Evolutionary conservation across 2,113 vertebrate genomes (phyloP).

Genomic region (Accipiter virgatus): DNA sequence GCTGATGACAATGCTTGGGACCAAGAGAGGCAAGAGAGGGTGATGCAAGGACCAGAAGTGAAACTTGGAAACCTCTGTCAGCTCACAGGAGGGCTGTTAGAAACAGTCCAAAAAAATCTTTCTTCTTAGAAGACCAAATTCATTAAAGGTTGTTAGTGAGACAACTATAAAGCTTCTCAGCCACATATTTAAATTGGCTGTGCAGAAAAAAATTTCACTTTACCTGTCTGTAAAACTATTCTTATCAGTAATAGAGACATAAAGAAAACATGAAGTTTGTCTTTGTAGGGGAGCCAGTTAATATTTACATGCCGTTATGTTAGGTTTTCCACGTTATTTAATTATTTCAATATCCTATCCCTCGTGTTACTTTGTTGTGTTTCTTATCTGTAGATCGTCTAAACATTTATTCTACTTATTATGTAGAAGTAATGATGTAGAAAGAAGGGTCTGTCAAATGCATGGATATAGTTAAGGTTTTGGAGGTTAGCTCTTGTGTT

Average conservation of each 20-base stretch:
- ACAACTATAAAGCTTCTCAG: not conserved
- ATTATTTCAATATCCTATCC: not conserved
- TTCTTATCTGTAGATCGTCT: not conserved
- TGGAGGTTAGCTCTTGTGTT: not conserved
- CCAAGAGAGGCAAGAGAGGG: not conserved
- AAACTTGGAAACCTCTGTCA: not conserved
- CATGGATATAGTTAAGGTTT: not conserved
- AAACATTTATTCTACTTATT: not conserved
- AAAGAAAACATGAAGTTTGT: not conserved
- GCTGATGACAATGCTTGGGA: not conserved
- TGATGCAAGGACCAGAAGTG: not conserved
- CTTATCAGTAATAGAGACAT: not conserved
- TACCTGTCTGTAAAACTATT: not conserved
- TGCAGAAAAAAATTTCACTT: not conserved
- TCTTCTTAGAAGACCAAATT: not conserved
- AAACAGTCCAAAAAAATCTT: not conserved
- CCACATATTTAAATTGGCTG: not conserved
- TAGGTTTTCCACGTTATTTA: not conserved
- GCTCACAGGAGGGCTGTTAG: not conserved
- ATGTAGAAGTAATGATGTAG: not conserved
- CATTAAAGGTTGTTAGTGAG: not conserved
- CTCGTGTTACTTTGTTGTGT: not conserved
- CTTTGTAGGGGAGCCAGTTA: not conserved
- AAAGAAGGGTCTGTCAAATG: not conserved
- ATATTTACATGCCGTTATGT: not conserved